These are phyloP conservation scores for Spodoptera picta DNA, from an alignment of 2,888 invertebrate species.

Conservation along the genomic window DNA sequence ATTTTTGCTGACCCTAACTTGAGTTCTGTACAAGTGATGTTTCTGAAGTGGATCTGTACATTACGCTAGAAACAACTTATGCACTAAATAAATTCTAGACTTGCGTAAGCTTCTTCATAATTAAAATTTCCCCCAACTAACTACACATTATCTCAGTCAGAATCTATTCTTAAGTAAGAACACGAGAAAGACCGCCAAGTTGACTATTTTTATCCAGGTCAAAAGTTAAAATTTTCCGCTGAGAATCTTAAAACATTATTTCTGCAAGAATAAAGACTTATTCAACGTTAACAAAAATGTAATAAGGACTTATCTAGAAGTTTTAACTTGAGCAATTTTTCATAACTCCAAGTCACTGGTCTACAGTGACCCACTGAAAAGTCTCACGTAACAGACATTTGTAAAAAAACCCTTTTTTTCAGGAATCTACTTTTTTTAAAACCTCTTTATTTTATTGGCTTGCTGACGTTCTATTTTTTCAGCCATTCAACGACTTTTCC, in stretches of 20 bases:
- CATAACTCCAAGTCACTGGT: constrained; percentile 71
- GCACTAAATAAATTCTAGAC: background rate
- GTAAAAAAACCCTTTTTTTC: constrained; percentile 65
- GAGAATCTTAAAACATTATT: constrained; percentile 64
- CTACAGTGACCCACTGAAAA: constrained; percentile 64
- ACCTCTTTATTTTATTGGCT: constrained; percentile 62
- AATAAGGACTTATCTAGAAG: constrained; percentile 74
- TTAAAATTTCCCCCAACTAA: background rate
- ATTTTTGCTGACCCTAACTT: background rate
- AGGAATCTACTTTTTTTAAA: constrained; percentile 59
- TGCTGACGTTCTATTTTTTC: constrained; percentile 60
- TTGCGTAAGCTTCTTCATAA: too few relatives aligned
- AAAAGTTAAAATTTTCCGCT: constrained; percentile 37
- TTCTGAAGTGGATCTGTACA: background rate
- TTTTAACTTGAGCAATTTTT: constrained; percentile 76
- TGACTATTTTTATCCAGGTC: constrained; percentile 26
- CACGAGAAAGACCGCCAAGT: constrained; percentile 5
- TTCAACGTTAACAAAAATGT: constrained; percentile 59
- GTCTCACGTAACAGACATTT: constrained; percentile 70
- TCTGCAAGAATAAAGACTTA: constrained; percentile 54
- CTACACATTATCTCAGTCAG: background rate
- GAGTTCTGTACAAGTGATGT: background rate
- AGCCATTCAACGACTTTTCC: constrained; percentile 46
- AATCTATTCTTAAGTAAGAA: constrained; percentile 10
- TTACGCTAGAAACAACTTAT: background rate